Conservation (phyloP, 1,140 invertebrate genomes). For the Dinoponera quadriceps region DNA sequence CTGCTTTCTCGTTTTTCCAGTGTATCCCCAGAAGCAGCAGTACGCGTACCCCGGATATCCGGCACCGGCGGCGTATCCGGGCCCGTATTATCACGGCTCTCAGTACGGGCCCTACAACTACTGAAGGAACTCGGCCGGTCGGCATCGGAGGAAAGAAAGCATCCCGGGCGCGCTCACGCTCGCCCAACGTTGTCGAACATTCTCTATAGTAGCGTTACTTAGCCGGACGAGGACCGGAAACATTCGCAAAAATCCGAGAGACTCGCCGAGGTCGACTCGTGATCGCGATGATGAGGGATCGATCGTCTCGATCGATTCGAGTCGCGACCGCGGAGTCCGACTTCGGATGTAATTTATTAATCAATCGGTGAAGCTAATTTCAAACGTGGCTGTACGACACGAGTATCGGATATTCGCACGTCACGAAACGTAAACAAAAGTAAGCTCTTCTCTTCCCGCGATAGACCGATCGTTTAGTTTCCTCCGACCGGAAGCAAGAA, state of each 20-base stretch:
- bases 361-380: background rate
- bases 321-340: slow-evolving; percentile 31
- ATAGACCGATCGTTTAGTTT: slow-evolving; percentile 42
- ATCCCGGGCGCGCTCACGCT: slow-evolving; percentile 39
- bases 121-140: slow-evolving; percentile 83
- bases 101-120: slow-evolving; percentile 97
- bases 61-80: slow-evolving; percentile 93
- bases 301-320: background rate
- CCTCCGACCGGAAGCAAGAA: slow-evolving; percentile 37
- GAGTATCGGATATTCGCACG: background rate
- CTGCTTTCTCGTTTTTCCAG: slow-evolving; percentile 86
- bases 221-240: slow-evolving; percentile 41
- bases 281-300: slow-evolving; percentile 1
- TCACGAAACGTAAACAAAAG: slow-evolving; percentile 10
- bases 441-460: slow-evolving; percentile 39
- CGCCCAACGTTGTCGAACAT: slow-evolving; percentile 33
- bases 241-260: slow-evolving; percentile 25
- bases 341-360: slow-evolving; percentile 49
- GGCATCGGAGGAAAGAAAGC: slow-evolving; percentile 45
- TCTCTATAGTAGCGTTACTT: slow-evolving; percentile 33
- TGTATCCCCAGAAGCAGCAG: slow-evolving; percentile 97
- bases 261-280: slow-evolving; percentile 30
- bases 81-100: slow-evolving; percentile 95
- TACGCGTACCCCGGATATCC: slow-evolving; percentile 95
- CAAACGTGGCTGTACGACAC: slow-evolving; percentile 5